Evolutionary conservation across 2,797 vertebrate species (phyloP), one percentile per base, ranked within the genome.

Genomic region (Platalea minor): DNA sequence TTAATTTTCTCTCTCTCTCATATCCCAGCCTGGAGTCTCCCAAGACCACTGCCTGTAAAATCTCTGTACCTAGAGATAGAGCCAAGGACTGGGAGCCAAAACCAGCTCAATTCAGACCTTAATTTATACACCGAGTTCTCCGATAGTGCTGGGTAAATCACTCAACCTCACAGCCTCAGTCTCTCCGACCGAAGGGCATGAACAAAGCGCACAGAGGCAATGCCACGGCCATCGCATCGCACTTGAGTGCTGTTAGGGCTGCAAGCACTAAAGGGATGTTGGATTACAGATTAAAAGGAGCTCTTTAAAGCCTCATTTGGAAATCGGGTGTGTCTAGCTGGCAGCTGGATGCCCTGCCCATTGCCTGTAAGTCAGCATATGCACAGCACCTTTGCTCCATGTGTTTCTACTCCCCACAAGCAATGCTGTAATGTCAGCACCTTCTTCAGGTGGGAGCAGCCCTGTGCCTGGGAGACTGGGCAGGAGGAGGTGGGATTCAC

Each of bases 101-200:
- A 23, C 5, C 3, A 12, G 54, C 48, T 63, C 7, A 1, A 24
- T 63, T 59, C 57, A 79, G 23, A 57, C 35, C 25, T 51, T 24
- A 21, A 11, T 18, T 72, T 4, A 9, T 2, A 23, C 29, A 12
- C 46, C 1, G 1, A 69, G 72, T 13, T 75, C n/a, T 65, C 15
- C 11, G 1, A 1, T 0, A 10, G 29, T 0, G 3, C 26, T 21
- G 41, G 48, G 13, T 8, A 8, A 54, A 41, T 33, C 73, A 7
- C 10, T 35, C 6, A 4, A 19, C 31, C 35, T 19, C n/a, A 1
- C 39, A 75, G 68, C 39, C 57, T 51, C 6, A 0, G 12, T 4
- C 7, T 59, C 37, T 59, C 60, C 2, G 3, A 2, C 43, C 3
- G 0, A 31, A 65, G 67, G 61, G 63, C 74, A 68, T 41, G 25